Evolutionary conservation across 2,113 vertebrate species (phyloP).

Genomic region (Hydrochoerus hydrochaeris): DNA sequence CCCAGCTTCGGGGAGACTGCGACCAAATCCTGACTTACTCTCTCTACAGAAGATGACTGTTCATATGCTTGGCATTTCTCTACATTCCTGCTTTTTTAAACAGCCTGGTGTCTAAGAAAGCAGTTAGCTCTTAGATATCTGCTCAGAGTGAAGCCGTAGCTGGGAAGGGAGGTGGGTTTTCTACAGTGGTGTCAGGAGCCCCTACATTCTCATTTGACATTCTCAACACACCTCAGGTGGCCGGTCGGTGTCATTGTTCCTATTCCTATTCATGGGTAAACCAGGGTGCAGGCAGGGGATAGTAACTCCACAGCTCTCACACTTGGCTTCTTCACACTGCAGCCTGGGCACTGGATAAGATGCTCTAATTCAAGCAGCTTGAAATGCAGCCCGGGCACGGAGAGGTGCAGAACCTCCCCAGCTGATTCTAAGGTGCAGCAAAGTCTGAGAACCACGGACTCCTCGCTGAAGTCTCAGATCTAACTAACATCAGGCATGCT

Average conservation of each 20-base stretch:
- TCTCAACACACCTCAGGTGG: neutral
- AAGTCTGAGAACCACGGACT: constrained; percentile 15
- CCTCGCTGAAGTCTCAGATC: neutral
- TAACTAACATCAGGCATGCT: neutral
- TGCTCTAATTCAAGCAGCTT: neutral
- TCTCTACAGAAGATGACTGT: neutral
- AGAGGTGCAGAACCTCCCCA: neutral
- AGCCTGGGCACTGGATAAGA: neutral
- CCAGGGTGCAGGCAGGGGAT: neutral
- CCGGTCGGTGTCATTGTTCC: neutral
- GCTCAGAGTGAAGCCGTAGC: neutral
- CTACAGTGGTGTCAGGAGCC: neutral
- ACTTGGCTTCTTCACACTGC: neutral
- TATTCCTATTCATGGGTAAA: neutral
- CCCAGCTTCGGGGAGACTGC: neutral
- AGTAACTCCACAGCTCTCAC: neutral
- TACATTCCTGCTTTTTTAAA: neutral
- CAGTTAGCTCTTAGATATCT: neutral
- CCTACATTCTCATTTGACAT: neutral
- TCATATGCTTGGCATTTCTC: neutral
- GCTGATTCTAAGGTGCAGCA: neutral
- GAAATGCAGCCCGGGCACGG: neutral
- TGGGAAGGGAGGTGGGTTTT: neutral
- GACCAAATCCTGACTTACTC: neutral
- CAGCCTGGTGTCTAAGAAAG: constrained; percentile 8